Conservation (phyloP, 2,888 invertebrate species). For the Drosophila diplacantha region DNA sequence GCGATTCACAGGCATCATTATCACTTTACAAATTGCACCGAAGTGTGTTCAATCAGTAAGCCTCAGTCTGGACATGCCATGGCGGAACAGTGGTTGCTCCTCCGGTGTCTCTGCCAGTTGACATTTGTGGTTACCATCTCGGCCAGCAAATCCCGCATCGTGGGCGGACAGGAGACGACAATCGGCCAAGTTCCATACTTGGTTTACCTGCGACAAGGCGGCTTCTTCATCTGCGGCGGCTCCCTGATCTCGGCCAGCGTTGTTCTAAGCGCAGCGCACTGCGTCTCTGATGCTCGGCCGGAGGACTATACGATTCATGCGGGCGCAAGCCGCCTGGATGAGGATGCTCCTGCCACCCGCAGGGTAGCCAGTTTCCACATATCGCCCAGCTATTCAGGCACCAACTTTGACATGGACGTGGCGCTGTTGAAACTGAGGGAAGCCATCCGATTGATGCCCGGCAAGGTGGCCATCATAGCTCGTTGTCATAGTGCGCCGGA, state of each 20-base stretch:
- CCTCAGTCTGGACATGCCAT: slow-evolving; percentile 45
- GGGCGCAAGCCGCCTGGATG: slow-evolving; percentile 60
- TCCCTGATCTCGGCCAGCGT: slow-evolving; percentile 63
- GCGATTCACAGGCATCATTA: too few species aligned
- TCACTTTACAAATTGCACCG: slow-evolving; percentile 2
- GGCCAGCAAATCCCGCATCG: slow-evolving; percentile 52
- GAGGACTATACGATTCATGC: slow-evolving; percentile 60
- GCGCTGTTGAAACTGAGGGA: slow-evolving; percentile 61
- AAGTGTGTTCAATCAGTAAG: background rate
- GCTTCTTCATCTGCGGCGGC: slow-evolving; percentile 72
- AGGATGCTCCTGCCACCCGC: slow-evolving; percentile 46
- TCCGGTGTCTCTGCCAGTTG: slow-evolving; percentile 17
- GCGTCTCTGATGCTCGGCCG: slow-evolving; percentile 54
- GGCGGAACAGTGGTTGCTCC: slow-evolving; percentile 36
- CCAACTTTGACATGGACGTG: slow-evolving; percentile 72
- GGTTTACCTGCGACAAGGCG: slow-evolving; percentile 64
- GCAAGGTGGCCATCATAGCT: slow-evolving; percentile 55
- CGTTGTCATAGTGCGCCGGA: slow-evolving; percentile 50
- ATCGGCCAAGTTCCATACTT: slow-evolving; percentile 69
- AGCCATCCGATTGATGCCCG: slow-evolving; percentile 15
- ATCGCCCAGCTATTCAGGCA: slow-evolving; percentile 41
- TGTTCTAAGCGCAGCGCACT: slow-evolving; percentile 75
- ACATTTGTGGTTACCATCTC: background rate
- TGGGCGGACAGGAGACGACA: slow-evolving; percentile 63
- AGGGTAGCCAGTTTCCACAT: slow-evolving; percentile 44